Evolutionary conservation across 2,888 invertebrate species (phyloP), one percentile per base, ranked within the genome.

Genomic region (Patella depressa): DNA sequence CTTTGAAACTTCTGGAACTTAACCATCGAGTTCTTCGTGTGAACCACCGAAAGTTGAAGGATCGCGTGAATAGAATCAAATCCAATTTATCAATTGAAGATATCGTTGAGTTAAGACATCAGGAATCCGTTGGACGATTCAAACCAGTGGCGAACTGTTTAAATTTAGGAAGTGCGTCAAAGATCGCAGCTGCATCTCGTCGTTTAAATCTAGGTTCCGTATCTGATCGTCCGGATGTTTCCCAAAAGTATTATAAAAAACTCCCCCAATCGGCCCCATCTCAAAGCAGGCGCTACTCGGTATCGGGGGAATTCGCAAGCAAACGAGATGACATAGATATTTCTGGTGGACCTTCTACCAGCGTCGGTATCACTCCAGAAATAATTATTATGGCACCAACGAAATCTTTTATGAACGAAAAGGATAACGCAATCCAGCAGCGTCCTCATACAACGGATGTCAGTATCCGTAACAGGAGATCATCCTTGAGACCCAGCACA

Each of bases 1-100:
- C 87, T 5, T 69, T 87, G 55, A 88, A 89, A 74, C 82, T 89
- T n/a, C 83, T 89, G 17, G 88, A 88, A 59, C 81, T 90, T 7
- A 85, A 88, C 74, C 85, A 87, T 75, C 83, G 88, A 72, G 83
- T 88, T 34, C 83, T 89, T 70, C 88, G 86, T 75, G 84, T 89
- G 17, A 85, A 86, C 59, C 85, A 88, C 78, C 85, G 84, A 76
- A 83, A 86, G 17, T 79, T 89, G 45, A 88, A 88, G 76, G 87
- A 88, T 53, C 87, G 83, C 76, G 89, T 89, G 0, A 80, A 86
- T 0, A 84, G 82, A 53, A 89, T 89, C 34, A 86, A 85, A 74
- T 88, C 89, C 9, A 79, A 88, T 77, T 80, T 90, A 0, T 80
- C 83, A 1, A 80, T 81, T 9, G 87, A 88, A 2, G 85, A 90